phyloP scores from a whole-genome alignment of 2,113 vertebrate genomes.

The Neogale vison region DNA sequence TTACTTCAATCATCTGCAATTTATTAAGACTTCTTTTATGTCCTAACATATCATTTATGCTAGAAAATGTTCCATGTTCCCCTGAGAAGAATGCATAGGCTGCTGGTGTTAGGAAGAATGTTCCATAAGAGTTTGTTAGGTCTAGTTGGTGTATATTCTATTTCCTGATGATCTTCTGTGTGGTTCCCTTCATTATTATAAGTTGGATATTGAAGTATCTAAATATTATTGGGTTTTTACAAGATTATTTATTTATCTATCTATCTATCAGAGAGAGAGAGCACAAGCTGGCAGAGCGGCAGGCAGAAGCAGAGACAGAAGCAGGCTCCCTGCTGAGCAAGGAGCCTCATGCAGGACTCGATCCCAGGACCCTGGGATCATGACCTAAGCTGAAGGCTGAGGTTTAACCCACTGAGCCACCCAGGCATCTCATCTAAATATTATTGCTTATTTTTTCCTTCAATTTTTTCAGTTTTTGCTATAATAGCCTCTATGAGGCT shows the following conservation, averaged over 20 bases:
- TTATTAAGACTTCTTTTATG: neutral
- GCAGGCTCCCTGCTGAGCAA: too few species aligned
- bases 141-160: neutral
- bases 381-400: too few species aligned
- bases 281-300: too few species aligned
- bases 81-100: neutral
- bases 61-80: neutral
- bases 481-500: neutral
- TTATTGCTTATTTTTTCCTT: neutral
- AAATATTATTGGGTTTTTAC: too few species aligned
- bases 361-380: too few species aligned
- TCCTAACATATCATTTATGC: neutral
- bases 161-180: neutral
- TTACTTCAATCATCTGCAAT: conserved; percentile 6
- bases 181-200: neutral
- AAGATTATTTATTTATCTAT: too few species aligned
- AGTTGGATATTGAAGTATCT: neutral
- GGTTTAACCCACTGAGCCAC: too few species aligned
- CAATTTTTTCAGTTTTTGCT: neutral
- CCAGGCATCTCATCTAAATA: too few species aligned
- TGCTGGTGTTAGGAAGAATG: neutral
- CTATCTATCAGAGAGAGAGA: too few species aligned
- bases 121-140: neutral
- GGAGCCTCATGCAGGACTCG: too few species aligned
- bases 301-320: too few species aligned